phyloP scores from a whole-genome alignment of 2,888 invertebrate genomes.

The Parnassius glacialis region DNA sequence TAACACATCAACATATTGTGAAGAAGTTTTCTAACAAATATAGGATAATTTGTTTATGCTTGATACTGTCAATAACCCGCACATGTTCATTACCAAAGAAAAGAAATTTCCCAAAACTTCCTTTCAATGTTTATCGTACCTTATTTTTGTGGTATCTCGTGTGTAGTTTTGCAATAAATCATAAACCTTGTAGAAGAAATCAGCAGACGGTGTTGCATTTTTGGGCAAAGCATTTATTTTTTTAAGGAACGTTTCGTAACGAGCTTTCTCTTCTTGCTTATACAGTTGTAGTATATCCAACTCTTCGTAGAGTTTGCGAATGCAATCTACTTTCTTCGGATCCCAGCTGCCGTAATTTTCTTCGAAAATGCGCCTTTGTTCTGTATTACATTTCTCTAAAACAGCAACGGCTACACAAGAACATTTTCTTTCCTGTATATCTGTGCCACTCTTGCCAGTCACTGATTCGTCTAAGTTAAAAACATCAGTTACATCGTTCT shows the following conservation, averaged over 20 bases:
- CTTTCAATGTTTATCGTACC: neutral
- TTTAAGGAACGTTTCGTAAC: constrained; percentile 2
- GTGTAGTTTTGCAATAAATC: constrained; percentile 7
- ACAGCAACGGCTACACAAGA: constrained; percentile 94
- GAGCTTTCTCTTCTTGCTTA: constrained; percentile 41
- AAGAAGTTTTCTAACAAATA: too few relatives aligned
- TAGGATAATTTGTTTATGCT: too few relatives aligned
- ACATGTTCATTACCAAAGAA: too few relatives aligned
- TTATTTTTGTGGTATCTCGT: constrained; percentile 2
- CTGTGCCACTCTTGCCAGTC: constrained; percentile 92
- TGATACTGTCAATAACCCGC: too few relatives aligned
- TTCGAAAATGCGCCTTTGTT: constrained; percentile 75
- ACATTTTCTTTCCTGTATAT: constrained; percentile 96
- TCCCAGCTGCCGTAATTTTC: constrained; percentile 86
- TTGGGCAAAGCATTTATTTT: constrained; percentile 6
- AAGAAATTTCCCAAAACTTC: too few relatives aligned
- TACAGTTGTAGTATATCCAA: constrained; percentile 85
- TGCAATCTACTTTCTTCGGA: constrained; percentile 76
- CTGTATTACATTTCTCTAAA: constrained; percentile 84
- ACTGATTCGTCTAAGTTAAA: constrained; percentile 87
- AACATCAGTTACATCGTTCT: constrained; percentile 93
- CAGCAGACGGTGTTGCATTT: constrained; percentile 5
- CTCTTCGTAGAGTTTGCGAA: constrained; percentile 71
- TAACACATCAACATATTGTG: too few relatives aligned
- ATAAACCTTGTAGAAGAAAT: constrained; percentile 6